These are phyloP conservation scores for Drosophila burlai DNA, from an alignment of 1,140 invertebrate species.

Conservation along the genomic window DNA sequence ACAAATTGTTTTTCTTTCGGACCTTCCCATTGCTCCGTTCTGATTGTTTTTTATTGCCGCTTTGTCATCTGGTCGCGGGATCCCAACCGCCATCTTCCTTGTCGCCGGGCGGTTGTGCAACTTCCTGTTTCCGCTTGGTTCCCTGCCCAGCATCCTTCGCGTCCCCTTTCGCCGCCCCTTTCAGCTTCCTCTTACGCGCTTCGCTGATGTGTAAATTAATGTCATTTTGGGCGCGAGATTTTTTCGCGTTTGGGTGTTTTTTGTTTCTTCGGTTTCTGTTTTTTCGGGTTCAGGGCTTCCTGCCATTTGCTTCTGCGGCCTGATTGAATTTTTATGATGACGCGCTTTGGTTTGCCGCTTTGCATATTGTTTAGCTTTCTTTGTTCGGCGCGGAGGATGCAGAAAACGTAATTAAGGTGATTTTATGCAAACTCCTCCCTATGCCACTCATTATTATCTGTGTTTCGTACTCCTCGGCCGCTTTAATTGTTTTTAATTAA, in stretches of 20 bases:
- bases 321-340: constrained; percentile 82
- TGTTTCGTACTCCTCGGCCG: constrained; percentile 53
- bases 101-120: constrained; percentile 53
- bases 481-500: constrained; percentile 81
- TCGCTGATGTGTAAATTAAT: constrained; percentile 83
- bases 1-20: constrained; percentile 63
- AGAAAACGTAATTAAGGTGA: constrained; percentile 77
- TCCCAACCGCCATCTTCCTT: constrained; percentile 48
- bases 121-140: constrained; percentile 58
- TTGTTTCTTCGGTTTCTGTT: constrained; percentile 22
- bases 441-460: constrained; percentile 60
- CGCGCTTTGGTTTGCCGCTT: constrained; percentile 55
- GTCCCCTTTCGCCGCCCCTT: background rate
- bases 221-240: constrained; percentile 70
- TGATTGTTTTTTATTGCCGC: constrained; percentile 75
- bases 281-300: constrained; percentile 62
- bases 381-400: constrained; percentile 44
- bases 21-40: constrained; percentile 24
- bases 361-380: constrained; percentile 62
- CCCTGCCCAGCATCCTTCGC: background rate
- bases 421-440: constrained; percentile 73
- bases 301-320: constrained; percentile 55
- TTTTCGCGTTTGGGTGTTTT: constrained; percentile 30
- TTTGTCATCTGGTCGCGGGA: constrained; percentile 64
- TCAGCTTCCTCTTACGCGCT: constrained; percentile 50